These are phyloP conservation scores for Drosophila orena DNA, from an alignment of 1,140 invertebrate species.

Conservation along the genomic window DNA sequence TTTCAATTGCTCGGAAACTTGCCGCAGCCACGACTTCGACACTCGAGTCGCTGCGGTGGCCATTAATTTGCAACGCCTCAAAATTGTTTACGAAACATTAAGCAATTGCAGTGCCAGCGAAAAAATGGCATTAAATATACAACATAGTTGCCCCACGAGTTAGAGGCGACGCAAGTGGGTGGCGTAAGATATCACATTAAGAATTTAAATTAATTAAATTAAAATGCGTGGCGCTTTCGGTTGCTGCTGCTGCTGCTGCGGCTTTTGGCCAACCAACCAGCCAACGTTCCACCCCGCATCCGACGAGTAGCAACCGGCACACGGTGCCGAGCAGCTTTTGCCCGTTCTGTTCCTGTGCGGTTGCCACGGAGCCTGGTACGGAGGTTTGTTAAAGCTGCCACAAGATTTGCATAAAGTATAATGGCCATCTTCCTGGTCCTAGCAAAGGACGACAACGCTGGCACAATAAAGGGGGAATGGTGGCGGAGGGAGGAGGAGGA, in stretches of 20 bases:
- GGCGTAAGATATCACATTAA: conserved; percentile 74
- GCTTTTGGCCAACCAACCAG: conserved; percentile 31
- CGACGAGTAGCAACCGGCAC: background rate
- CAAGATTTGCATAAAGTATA: conserved; percentile 82
- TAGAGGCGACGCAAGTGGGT: conserved; percentile 32
- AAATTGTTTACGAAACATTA: conserved; percentile 74
- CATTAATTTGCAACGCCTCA: conserved; percentile 74
- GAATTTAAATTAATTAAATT: conserved; percentile 83
- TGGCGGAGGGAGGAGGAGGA: background rate
- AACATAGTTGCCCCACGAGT: conserved; percentile 41
- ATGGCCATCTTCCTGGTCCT: conserved; percentile 73
- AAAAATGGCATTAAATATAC: conserved; percentile 60
- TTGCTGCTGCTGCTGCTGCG: conserved; percentile 23
- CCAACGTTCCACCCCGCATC: background rate
- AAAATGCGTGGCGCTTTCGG: conserved; percentile 64
- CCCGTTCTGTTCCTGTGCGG: conserved; percentile 42
- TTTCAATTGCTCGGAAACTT: conserved; percentile 77
- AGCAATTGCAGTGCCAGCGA: conserved; percentile 72
- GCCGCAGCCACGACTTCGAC: conserved; percentile 32
- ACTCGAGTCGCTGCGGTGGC: conserved; percentile 26
- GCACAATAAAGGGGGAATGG: background rate
- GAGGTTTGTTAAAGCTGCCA: conserved; percentile 76
- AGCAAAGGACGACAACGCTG: conserved; percentile 12
- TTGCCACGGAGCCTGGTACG: conserved; percentile 16
- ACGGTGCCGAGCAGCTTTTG: background rate